Base-by-base conservation (phyloP, 1,140 invertebrate genomes). In the Eriosoma lanigerum region DNA sequence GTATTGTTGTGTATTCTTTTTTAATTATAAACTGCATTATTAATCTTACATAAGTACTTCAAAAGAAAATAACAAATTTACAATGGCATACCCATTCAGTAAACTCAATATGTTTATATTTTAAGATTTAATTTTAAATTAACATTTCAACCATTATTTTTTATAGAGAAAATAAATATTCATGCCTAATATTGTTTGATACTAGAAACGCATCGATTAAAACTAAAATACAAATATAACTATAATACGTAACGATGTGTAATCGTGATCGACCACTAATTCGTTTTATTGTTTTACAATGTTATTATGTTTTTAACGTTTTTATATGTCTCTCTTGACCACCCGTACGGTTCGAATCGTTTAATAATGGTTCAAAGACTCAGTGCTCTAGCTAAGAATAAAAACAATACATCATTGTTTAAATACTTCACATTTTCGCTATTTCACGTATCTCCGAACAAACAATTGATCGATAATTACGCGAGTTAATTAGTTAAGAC, bases 291-390 rank as follows among this genome's bases (percentile, higher is more conserved):
- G 32, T 76, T 46, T 76, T 38, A 76, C 32, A 60, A 44, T 58
- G n/a, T 54, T 38, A 54, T 13, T 24, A 19, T 75, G 72, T 75
- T 50, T 48, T 32, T 38, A 38, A 38, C 8, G 32, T 38, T 4
- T 4, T 38, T 38, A 4, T 13, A 46, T 24, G 32, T 76, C 24
- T 38, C 24, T 56, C 15, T 24, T 58, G 72, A 58, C 73, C 73
- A 76, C 73, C 73, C 73, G 54, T 58, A 58, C n/a, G 38, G 54
- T 56, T 38, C 13, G 26, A 73, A 54, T 73, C 32, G 44, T 70
- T 70, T 12, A 32, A 72, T 72, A 50, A 72, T 52, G 46, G 17
- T 50, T 44, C 3, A 8, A 38, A 29, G 6, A 29, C 19, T 73
- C 21, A 17, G 70, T 17, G 17, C 70, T 62, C 3, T 29, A 32